phyloP scores from a whole-genome alignment of 2,888 invertebrate genomes.

The Acheta domesticus region DNA sequence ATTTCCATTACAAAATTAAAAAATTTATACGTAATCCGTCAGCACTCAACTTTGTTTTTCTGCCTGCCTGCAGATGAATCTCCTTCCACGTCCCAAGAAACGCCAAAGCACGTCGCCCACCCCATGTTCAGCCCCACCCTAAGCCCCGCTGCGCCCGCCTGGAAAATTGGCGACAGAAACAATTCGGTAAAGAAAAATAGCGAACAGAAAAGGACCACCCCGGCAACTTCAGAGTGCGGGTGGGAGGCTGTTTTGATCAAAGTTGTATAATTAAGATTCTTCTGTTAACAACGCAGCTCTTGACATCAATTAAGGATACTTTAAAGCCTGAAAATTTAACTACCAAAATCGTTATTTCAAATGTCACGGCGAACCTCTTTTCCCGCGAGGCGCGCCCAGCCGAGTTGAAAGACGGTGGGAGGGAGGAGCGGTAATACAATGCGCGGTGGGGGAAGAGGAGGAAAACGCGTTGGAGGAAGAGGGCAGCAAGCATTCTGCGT shows the following conservation, averaged over 20 bases:
- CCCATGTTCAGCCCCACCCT: background rate
- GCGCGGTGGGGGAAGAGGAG: no score
- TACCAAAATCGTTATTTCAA: conserved; percentile 3
- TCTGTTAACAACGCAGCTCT: conserved; percentile 6
- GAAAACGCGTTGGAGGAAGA: no score
- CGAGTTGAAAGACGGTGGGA: no score
- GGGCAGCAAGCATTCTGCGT: no score
- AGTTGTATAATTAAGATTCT: conserved; percentile 18
- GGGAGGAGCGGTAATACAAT: no score
- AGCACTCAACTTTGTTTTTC: no score
- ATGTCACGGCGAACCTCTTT: background rate
- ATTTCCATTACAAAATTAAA: no score
- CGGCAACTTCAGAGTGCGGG: background rate
- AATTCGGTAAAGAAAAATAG: conserved; percentile 8
- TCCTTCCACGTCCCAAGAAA: no score
- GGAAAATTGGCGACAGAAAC: background rate
- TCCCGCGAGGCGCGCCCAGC: background rate
- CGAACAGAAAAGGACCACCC: background rate
- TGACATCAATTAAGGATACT: conserved; percentile 18
- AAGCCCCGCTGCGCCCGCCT: background rate
- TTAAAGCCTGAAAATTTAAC: conserved; percentile 7
- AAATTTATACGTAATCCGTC: no score
- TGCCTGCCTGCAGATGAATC: no score
- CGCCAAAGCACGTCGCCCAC: background rate
- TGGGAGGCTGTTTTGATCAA: background rate